A percentile compares a stretch with the other conserved stretches of the same genome.
These are phyloP conservation scores for Chaunax sp. DNA, from an alignment of 2,797 vertebrate genomes.

Conservation along the genomic window DNA sequence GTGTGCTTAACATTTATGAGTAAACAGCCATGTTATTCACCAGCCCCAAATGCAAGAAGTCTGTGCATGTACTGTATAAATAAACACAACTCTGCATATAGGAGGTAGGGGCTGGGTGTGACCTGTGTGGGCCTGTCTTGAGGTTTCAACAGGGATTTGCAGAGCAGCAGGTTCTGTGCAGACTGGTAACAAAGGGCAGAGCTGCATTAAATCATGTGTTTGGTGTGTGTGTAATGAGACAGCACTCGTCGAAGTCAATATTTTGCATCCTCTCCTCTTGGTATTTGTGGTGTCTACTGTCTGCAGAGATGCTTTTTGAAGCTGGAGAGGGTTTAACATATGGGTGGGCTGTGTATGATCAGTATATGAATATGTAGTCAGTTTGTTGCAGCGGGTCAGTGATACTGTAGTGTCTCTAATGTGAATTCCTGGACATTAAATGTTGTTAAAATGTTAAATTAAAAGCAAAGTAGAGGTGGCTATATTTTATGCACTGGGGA, in stretches of 20 bases:
- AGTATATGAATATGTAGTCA: too few relatives aligned
- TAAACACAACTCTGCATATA: background rate
- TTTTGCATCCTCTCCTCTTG: constrained; percentile 1
- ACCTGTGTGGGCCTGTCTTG: constrained; percentile 1
- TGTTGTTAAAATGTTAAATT: too few relatives aligned
- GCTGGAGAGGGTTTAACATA: background rate
- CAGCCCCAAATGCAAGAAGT: background rate
- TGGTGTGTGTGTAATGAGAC: constrained; percentile 15
- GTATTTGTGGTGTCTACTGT: constrained; percentile 1
- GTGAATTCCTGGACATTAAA: too few relatives aligned
- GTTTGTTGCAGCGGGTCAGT: too few relatives aligned
- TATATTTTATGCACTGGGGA: too few relatives aligned
- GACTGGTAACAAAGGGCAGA: background rate
- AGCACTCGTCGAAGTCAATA: background rate
- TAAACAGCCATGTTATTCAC: constrained; percentile 9
- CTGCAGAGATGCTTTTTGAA: background rate
- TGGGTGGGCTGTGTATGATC: too few relatives aligned
- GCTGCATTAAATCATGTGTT: constrained; percentile 18
- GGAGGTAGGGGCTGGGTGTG: constrained; percentile 2
- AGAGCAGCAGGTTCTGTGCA: constrained; percentile 3
- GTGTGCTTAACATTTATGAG: background rate
- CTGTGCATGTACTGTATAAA: background rate
- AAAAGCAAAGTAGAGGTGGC: too few relatives aligned
- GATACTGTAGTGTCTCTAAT: too few relatives aligned
- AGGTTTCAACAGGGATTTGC: constrained; percentile 8